Evolutionary conservation across 2,888 invertebrate genomes (phyloP), one percentile per base, ranked within the genome.

Genomic region (Antheraea yamamai): DNA sequence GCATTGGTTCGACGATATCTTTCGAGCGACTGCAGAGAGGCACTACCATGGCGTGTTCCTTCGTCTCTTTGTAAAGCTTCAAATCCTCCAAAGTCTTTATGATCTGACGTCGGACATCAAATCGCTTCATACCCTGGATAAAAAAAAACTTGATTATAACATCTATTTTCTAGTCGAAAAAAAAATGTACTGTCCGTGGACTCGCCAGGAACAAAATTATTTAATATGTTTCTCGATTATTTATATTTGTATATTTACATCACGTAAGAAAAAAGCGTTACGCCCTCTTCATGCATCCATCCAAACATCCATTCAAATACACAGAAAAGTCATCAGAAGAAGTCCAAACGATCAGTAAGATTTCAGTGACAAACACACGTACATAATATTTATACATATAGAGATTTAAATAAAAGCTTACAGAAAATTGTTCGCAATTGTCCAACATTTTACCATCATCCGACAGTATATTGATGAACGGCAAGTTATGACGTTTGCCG

Each of bases 11-110:
- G 23, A 99, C 98, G 1, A 99, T 97, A 90, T 99, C 99, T 92
- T 99, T 99, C 2, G 99, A 99, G 64, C 99, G 96, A 89, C 98
- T 98, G 92, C 98, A 98, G 76, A 99, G 96, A 0, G 99, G 99
- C 52, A 99, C 98, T 75, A 98, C 97, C 99, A 99, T 99, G 3
- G 98, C 96, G 93, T 99, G 98, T 76, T 98, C 98, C 78, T 97
- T 96, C 0, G 97, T 97, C 81, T 97, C 98, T 68, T 96, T 95
- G 88, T 97, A 98, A 20, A 98, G 91, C 39, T 96, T 96, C 83
- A 96, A 92, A 75, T 96, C 95, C 80, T 97, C 96, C 52, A 99
- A 91, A 8, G 96, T 97, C 79, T 97, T 96, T n/a, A 98, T 86
- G 39, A 99, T 97, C 72, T 96, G 96, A 83, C 96, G 97, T 72